Evolutionary conservation across 1,140 invertebrate species (phyloP), one percentile per base, ranked within the genome.

Genomic region (Bombus vancouverensis): DNA sequence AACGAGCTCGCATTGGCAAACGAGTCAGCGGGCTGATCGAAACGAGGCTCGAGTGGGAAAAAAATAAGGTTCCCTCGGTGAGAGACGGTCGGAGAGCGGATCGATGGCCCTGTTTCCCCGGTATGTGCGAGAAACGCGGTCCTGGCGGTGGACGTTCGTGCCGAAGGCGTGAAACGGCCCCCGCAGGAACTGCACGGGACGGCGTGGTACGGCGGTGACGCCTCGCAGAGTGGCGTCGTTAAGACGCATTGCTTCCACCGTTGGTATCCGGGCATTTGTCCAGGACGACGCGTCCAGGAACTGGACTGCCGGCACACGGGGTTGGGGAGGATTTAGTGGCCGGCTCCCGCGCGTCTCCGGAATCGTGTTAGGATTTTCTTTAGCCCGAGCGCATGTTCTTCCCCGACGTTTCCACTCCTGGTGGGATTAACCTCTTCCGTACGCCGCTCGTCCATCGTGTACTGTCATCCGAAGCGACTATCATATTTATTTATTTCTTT

Each of bases 181-280:
- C 59, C 28, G n/a, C 86, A 78, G 70, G 85, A 81, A 87, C 77
- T 87, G 80, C 74, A 85, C 84, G 74, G 12, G 59, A 62, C 28
- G 28, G 4, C 28, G 59, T 10, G 59, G 74, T 71, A 85, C 39
- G 76, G 79, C 42, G 74, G 88, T 81, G 62, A 77, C 85, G 81
- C 81, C 77, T 77, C 70, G 68, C 70, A 53, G 80, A 72, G 65
- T 77, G 85, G 79, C 89, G 86, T 37, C 66, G 88, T 88, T 89
- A 94, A 95, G 94, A 95, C 92, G 93, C 92, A 95, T 94, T 92
- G 92, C 94, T 95, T 95, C 94, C 94, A 95, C 92, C 85, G 76
- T 92, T 90, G 91, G 94, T 94, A 95, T 95, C 94, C 94, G 94
- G 94, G 89, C 94, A 95, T 95, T 95, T 95, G 94, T 95, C 94